Evolutionary conservation across 2,113 vertebrate species (phyloP).

Genomic region (Recurvirostra avosetta): DNA sequence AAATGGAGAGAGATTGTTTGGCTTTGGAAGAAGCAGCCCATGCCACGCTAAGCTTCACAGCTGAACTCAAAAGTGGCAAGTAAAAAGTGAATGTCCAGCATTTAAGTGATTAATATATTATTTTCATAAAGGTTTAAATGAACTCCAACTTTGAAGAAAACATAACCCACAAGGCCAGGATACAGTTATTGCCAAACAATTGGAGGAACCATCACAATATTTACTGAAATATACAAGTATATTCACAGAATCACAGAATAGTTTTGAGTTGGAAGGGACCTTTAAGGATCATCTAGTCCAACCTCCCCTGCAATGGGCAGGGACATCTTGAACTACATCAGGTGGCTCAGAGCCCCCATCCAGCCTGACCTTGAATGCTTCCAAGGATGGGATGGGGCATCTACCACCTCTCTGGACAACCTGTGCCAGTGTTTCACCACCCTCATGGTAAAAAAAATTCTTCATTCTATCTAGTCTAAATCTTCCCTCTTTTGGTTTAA

Average conservation of each 20-base stretch:
- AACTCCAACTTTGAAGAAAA: background rate
- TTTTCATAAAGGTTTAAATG: background rate
- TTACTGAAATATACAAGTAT: background rate
- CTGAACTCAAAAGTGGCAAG: background rate
- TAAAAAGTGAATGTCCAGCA: background rate
- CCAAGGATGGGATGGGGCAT: too few species aligned
- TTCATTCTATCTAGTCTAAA: too few species aligned
- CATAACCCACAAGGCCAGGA: background rate
- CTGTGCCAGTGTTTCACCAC: too few species aligned
- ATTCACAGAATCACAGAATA: background rate
- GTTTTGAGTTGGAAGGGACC: too few species aligned
- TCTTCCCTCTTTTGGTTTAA: too few species aligned
- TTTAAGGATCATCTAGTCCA: too few species aligned
- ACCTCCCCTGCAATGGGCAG: too few species aligned
- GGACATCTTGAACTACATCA: too few species aligned
- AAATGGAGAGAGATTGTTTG: background rate
- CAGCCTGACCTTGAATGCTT: too few species aligned
- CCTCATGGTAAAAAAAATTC: too few species aligned
- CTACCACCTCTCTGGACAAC: too few species aligned
- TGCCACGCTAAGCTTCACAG: accelerated
- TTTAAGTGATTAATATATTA: background rate
- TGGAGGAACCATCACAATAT: background rate
- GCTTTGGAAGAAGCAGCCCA: background rate
- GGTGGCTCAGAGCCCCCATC: too few species aligned
- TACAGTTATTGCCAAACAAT: background rate